These are phyloP conservation scores for Epizoanthus scotinus DNA, from an alignment of 92 coral and sea anemone genomes.

Conservation along the genomic window DNA sequence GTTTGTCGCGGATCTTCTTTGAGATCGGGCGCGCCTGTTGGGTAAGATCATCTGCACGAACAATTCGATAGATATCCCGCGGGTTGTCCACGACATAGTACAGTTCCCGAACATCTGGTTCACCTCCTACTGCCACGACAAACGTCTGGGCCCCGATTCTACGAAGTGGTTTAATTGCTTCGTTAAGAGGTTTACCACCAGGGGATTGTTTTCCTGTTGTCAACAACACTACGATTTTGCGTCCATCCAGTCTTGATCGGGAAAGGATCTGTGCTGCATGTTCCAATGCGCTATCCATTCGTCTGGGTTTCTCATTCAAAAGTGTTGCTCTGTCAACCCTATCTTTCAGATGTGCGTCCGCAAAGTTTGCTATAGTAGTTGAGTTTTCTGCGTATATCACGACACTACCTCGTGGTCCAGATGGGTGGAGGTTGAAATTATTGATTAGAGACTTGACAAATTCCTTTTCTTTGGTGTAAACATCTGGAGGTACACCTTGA, in stretches of 20 bases:
- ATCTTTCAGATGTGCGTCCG: conserved; percentile 29
- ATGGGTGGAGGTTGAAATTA: conserved; percentile 11
- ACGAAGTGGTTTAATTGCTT: conserved; percentile 67
- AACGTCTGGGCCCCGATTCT: conserved; percentile 65
- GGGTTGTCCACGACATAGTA: conserved; percentile 52
- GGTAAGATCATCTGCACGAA: conserved; percentile 48
- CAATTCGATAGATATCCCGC: conserved; percentile 55
- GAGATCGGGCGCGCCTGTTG: conserved; percentile 34
- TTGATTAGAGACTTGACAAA: conserved; percentile 30
- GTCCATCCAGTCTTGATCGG: conserved; percentile 52
- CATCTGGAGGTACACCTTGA: conserved; percentile 11
- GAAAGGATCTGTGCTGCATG: conserved; percentile 49
- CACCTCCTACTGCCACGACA: conserved; percentile 70
- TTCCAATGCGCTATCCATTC: conserved; percentile 67
- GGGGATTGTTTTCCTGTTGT: conserved; percentile 37
- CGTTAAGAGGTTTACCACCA: conserved; percentile 45
- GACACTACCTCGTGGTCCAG: conserved; percentile 43
- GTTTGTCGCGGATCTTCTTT: conserved; percentile 34
- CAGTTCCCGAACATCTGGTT: conserved; percentile 47
- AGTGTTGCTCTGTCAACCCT: conserved; percentile 53
- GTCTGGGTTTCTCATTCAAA: conserved; percentile 57
- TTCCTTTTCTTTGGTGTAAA: conserved; percentile 34
- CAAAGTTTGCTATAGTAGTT: conserved; percentile 43
- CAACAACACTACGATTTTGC: conserved; percentile 67
- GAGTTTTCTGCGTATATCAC: conserved; percentile 67